Conservation (phyloP, 2,797 vertebrate genomes). For the Anolis apletophallus region DNA sequence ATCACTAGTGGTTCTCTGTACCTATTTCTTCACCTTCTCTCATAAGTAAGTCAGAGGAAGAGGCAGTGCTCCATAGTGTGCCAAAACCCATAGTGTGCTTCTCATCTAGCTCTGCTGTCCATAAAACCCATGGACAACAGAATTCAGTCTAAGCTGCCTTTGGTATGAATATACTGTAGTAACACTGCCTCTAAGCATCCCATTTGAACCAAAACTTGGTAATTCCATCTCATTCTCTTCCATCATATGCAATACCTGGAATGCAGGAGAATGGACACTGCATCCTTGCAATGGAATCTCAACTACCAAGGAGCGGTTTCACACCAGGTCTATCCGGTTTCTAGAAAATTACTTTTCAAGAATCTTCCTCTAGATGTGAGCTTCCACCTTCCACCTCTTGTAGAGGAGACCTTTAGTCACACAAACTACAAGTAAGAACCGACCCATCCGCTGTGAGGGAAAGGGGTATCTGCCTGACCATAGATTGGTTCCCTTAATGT, state of each 20-base stretch:
- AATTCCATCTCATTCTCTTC: conserved; percentile 82
- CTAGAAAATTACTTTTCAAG: conserved; percentile 58
- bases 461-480: conserved; percentile 31
- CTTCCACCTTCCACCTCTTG: conserved; percentile 83
- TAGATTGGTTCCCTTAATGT: conserved; percentile 41
- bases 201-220: conserved; percentile 75
- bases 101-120: conserved; percentile 64
- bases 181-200: conserved; percentile 50
- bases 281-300: conserved; percentile 15
- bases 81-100: conserved; percentile 74
- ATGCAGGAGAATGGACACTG: conserved; percentile 33
- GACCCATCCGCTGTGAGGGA: conserved; percentile 47
- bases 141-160: conserved; percentile 67
- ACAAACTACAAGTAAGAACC: conserved; percentile 74
- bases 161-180: conserved; percentile 63
- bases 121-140: conserved; percentile 58
- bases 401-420: conserved; percentile 84
- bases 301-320: neutral
- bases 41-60: conserved; percentile 16
- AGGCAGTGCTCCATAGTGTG: conserved; percentile 51
- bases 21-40: conserved; percentile 54
- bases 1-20: conserved; percentile 58
- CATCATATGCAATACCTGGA: conserved; percentile 77
- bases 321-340: neutral
- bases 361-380: conserved; percentile 81